Conservation (phyloP, 2,888 invertebrate species). For the Tanypteryx hageni region DNA sequence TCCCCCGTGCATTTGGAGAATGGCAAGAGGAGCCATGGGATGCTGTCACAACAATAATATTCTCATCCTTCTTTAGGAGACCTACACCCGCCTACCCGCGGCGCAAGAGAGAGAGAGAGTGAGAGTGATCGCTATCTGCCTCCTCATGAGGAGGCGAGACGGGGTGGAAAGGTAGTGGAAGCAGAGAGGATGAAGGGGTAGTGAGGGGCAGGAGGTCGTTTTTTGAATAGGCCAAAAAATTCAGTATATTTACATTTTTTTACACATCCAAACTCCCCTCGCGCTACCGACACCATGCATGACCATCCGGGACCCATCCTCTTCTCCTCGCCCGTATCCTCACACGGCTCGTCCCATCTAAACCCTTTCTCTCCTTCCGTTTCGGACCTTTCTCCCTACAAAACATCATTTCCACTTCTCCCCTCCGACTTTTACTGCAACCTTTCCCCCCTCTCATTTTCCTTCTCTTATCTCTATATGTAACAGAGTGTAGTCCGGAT, state of each 20-base stretch:
- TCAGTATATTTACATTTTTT: not conserved
- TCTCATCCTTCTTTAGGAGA: conserved; percentile 44
- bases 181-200: not conserved
- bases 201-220: not conserved
- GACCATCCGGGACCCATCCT: too few relatives aligned
- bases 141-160: not conserved
- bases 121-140: conserved; percentile 44
- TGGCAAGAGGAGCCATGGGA: conserved; percentile 41
- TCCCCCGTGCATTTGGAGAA: conserved; percentile 33
- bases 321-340: too few relatives aligned
- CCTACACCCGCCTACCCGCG: conserved; percentile 49
- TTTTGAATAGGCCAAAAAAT: conserved; percentile 16
- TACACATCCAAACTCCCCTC: not conserved
- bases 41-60: conserved; percentile 61
- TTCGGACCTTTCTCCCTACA: not conserved
- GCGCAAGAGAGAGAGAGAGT: not conserved
- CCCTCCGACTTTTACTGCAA: not conserved
- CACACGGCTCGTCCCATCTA: not conserved
- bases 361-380: not conserved
- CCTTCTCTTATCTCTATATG: not conserved
- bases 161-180: not conserved
- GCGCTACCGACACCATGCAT: not conserved
- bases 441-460: not conserved
- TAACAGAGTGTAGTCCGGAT: conserved; percentile 22
- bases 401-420: not conserved